These are phyloP conservation scores for Protaetia brevitarsis DNA, from an alignment of 1,140 invertebrate species.

Conservation along the genomic window DNA sequence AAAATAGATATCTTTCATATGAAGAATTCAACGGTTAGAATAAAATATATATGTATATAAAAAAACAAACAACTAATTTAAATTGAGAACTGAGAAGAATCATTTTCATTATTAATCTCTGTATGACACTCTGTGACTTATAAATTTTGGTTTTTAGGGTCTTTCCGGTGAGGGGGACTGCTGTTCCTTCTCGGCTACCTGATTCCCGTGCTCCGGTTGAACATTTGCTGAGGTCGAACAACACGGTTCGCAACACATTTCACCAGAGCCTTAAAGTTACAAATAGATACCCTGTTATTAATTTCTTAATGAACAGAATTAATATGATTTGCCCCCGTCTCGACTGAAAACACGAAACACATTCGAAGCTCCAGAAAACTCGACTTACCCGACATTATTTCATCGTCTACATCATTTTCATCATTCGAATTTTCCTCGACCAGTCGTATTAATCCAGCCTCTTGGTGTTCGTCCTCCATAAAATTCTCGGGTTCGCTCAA, in stretches of 20 bases:
- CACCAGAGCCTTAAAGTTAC: conserved; percentile 19
- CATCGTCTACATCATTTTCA: conserved; percentile 54
- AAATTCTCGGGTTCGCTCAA: conserved; percentile 67
- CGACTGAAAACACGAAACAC: too few relatives aligned
- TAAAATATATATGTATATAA: not conserved
- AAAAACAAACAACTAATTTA: not conserved
- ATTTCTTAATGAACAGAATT: not conserved
- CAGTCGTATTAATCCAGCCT: conserved; percentile 47
- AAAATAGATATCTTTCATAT: not conserved
- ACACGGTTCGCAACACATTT: conserved; percentile 14
- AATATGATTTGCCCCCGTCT: too few relatives aligned
- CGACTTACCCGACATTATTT: conserved; percentile 75
- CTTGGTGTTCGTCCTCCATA: conserved; percentile 54
- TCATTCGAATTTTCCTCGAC: conserved; percentile 48
- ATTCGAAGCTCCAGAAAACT: too few relatives aligned
- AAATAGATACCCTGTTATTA: not conserved
- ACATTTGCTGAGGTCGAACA: not conserved
- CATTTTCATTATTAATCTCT: not conserved
- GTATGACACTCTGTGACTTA: too few relatives aligned
- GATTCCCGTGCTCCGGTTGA: conserved; percentile 19
- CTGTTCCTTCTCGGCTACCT: conserved; percentile 25
- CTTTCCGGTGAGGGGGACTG: conserved; percentile 19
- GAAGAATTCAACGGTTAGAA: not conserved
- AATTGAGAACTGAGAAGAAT: not conserved
- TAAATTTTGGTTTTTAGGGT: conserved; percentile 20